phyloP scores from a whole-genome alignment of 2,888 invertebrate species.

The Tipula unca region DNA sequence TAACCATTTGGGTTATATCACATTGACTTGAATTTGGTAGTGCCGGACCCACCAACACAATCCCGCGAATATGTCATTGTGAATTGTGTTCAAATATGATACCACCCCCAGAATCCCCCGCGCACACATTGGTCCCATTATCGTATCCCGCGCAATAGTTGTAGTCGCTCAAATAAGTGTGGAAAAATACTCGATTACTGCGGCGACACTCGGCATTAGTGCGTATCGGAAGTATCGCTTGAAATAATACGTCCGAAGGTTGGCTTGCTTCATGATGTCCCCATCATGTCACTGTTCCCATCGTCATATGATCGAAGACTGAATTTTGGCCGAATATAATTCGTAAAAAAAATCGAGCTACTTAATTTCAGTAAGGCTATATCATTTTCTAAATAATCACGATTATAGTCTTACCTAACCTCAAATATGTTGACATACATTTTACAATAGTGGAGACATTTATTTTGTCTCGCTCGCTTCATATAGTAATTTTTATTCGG shows the following conservation, averaged over 20 bases:
- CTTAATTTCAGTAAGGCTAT: not conserved
- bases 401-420: no score
- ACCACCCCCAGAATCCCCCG: constrained; percentile 48
- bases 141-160: no score
- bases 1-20: not conserved
- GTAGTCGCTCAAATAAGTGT: not conserved
- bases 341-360: not conserved
- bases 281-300: not conserved
- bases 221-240: no score
- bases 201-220: not conserved
- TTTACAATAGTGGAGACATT: no score
- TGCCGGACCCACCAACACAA: constrained; percentile 24
- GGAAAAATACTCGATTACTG: constrained; percentile 24
- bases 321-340: not conserved
- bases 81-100: not conserved
- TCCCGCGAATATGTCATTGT: constrained; percentile 21
- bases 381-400: no score
- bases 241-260: not conserved
- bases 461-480: no score
- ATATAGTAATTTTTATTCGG: no score
- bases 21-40: not conserved
- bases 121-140: constrained; percentile 42
- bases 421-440: no score
- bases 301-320: not conserved
- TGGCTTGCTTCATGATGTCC: not conserved